Evolutionary conservation across 2,113 vertebrate genomes (phyloP).

Genomic region (Odontesthes bonariensis): DNA sequence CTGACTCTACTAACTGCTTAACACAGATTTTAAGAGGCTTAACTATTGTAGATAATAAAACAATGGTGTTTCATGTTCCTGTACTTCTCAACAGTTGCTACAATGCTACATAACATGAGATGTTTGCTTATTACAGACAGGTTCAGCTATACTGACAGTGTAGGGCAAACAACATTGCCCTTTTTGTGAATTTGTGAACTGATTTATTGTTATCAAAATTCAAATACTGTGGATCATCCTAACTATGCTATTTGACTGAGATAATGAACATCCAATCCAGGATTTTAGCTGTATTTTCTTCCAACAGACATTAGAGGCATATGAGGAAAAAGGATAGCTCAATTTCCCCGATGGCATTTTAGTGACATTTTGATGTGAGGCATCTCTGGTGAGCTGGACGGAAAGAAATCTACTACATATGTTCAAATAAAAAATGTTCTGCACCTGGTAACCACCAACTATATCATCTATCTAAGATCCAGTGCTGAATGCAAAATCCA

Average conservation of each 20-base stretch:
- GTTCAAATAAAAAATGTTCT: constrained; percentile 57
- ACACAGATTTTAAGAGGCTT: constrained; percentile 1
- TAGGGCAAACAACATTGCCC: constrained; percentile 27
- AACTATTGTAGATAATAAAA: neutral
- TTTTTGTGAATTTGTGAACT: constrained; percentile 29
- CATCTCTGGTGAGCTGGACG: constrained; percentile 66
- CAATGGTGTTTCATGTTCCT: neutral
- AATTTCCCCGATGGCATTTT: constrained; percentile 84
- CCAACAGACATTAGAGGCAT: constrained; percentile 62
- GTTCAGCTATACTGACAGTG: constrained; percentile 34
- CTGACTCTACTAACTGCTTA: constrained; percentile 1
- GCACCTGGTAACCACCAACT: constrained; percentile 46
- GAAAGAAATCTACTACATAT: constrained; percentile 73
- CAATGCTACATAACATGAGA: neutral
- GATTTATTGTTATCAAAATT: constrained; percentile 35
- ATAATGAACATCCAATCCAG: constrained; percentile 78
- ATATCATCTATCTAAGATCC: constrained; percentile 65
- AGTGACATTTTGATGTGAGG: constrained; percentile 84
- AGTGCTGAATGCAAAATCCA: constrained; percentile 62
- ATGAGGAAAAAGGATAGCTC: constrained; percentile 69
- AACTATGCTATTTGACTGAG: constrained; percentile 68
- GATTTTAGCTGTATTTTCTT: constrained; percentile 59
- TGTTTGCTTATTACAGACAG: constrained; percentile 23
- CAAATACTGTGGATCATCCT: constrained; percentile 50
- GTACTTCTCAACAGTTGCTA: neutral